A percentile compares a stretch with the other conserved stretches of the same genome.
Evolutionary conservation across 1,140 invertebrate genomes (phyloP).

Genomic region (Cotesia chilonis): DNA sequence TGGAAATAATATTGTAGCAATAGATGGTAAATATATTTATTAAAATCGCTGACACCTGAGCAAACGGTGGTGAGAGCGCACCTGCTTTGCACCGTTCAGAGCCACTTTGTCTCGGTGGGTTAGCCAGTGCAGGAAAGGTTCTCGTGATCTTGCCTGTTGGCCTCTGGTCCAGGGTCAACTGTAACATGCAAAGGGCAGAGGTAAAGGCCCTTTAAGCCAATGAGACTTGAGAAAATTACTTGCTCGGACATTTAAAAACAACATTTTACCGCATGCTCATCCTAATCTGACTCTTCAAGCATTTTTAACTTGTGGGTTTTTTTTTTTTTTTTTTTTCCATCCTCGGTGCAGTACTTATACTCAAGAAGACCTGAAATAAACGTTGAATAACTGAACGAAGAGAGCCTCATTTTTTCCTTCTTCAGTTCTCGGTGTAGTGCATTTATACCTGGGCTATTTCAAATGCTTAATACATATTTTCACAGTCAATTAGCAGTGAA

Average conservation of each 20-base stretch:
- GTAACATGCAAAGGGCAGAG: slow-evolving; percentile 6
- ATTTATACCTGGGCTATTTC: too few relatives aligned
- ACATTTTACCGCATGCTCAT: too few relatives aligned
- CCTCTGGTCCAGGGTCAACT: slow-evolving; percentile 30
- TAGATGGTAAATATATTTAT: slow-evolving; percentile 19
- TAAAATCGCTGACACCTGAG: slow-evolving; percentile 27
- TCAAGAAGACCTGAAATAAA: too few relatives aligned
- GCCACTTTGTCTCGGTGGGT: neutral
- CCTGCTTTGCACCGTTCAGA: slow-evolving; percentile 16
- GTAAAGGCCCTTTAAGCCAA: neutral
- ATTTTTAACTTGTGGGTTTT: neutral
- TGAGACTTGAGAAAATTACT: neutral
- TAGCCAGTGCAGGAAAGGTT: neutral
- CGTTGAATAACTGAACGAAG: too few relatives aligned
- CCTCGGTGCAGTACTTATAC: too few relatives aligned
- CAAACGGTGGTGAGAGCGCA: slow-evolving; percentile 29
- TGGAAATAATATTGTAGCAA: neutral
- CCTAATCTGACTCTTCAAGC: too few relatives aligned
- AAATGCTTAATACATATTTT: too few relatives aligned
- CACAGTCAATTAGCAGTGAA: too few relatives aligned
- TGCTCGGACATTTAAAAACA: neutral
- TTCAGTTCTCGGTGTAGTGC: too few relatives aligned
- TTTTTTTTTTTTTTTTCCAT: neutral
- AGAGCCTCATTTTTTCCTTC: too few relatives aligned
- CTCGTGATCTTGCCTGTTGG: neutral